Evolutionary conservation across 2,888 invertebrate genomes (phyloP), one percentile per base, ranked within the genome.

Genomic region (Tachystola acroxantha): DNA sequence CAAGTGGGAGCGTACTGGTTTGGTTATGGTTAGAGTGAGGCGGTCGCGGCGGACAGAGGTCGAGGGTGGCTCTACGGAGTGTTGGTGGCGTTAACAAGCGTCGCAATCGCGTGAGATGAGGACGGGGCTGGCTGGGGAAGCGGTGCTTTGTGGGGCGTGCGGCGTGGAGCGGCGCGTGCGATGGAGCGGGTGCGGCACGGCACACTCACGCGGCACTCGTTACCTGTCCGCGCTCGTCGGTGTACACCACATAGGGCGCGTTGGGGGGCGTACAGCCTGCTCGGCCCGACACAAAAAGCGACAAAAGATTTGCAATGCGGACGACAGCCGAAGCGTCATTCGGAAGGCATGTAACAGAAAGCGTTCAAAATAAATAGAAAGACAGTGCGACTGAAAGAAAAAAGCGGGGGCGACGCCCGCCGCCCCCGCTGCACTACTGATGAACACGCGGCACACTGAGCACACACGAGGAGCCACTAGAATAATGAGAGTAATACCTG

Each of bases 161-260:
- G 37, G 38, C 37, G 14, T 29, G 47, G 31, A 41, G 37, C 28
- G 42, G 42, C 39, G 41, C 32, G 42, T 10, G 35, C 34, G 28
- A 28, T 35, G 20, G 35, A 22, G 32, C 13, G 47, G 12, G 11
- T 5, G 26, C 26, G 11, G 10, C 26, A 26, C 26, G 26, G 11
- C 27, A 27, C 27, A 6, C 27, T n/a, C 71, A 70, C 71, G 70
- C 77, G 72, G 71, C 82, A 85, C 82, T 52, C 88, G 88, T 89
- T 95, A 96, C 96, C 96, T 96, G 96, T 92, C 95, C 96, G 91
- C 94, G 94, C 88, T 94, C 94, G 91, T 96, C 96, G 90, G 96
- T 96, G 93, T 96, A 96, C 91, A 94, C 93, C 90, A 96, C 95
- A 91, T 93, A 95, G 87, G 94, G 94, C 91, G 95, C 95, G 90